Evolutionary conservation across 2,113 vertebrate species (phyloP).

Genomic region (Periophthalmus modestus): DNA sequence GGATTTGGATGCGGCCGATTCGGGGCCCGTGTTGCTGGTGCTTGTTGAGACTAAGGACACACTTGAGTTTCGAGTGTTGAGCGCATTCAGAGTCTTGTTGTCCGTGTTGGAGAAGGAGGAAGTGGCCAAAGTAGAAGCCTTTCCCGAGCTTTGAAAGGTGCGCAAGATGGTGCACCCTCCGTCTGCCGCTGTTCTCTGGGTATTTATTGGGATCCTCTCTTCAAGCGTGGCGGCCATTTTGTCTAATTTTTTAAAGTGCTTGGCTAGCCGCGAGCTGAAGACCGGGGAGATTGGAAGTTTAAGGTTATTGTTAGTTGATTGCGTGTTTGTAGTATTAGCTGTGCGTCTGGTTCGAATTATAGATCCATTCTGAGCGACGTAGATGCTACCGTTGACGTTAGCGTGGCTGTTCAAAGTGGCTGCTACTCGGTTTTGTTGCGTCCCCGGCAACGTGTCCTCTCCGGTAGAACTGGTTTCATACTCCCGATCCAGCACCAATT

Average conservation of each 20-base stretch:
- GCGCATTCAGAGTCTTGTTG: slow-evolving; percentile 77
- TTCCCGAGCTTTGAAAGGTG: slow-evolving; percentile 60
- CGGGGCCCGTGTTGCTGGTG: slow-evolving; percentile 66
- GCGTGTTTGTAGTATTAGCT: slow-evolving; percentile 12
- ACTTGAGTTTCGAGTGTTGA: slow-evolving; percentile 80
- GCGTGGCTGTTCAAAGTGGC: slow-evolving; percentile 73
- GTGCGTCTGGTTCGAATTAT: slow-evolving; percentile 88
- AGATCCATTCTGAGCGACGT: slow-evolving; percentile 93
- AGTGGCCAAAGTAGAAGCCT: slow-evolving; percentile 11
- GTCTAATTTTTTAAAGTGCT: slow-evolving; percentile 93
- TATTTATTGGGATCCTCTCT: slow-evolving; percentile 85
- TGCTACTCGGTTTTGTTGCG: slow-evolving; percentile 77
- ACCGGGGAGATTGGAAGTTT: slow-evolving; percentile 80
- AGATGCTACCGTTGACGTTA: slow-evolving; percentile 85
- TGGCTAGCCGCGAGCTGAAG: slow-evolving; percentile 78
- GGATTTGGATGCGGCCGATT: slow-evolving; percentile 49
- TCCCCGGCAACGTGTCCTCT: slow-evolving; percentile 86
- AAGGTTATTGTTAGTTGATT: slow-evolving; percentile 76
- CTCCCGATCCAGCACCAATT: slow-evolving; percentile 86
- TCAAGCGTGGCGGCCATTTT: slow-evolving; percentile 90
- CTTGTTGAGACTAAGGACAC: slow-evolving; percentile 78
- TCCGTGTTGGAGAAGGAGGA: slow-evolving; percentile 43
- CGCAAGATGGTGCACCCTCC: slow-evolving; percentile 50
- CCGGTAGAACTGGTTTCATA: slow-evolving; percentile 91
- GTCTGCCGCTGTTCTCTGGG: slow-evolving; percentile 53